Conservation (phyloP, 2,797 vertebrate genomes). For the Phataginus tetradactyla region DNA sequence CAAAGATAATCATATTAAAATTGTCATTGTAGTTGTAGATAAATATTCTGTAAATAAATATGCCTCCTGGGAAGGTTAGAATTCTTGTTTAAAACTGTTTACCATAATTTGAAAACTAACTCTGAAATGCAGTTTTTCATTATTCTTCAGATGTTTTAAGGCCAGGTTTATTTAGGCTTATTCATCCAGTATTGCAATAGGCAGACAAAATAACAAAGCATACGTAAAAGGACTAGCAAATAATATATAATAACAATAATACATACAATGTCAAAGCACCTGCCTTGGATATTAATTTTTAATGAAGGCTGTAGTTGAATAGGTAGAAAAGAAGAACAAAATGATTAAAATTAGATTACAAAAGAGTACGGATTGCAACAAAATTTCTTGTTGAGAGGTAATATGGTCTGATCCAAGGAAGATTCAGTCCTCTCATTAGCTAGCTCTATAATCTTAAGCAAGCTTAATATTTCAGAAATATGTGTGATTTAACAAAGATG, state of each 20-base stretch:
- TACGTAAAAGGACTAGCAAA: neutral
- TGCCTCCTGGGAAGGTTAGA: neutral
- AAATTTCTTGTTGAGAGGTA: neutral
- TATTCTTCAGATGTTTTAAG: neutral
- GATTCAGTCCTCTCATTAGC: neutral
- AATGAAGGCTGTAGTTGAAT: neutral
- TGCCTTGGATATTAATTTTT: neutral
- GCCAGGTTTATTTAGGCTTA: neutral
- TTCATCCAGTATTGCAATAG: neutral
- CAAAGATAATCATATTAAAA: neutral
- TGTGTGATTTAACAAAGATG: neutral
- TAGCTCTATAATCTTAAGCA: neutral
- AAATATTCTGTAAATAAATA: neutral
- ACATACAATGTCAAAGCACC: neutral
- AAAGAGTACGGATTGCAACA: neutral
- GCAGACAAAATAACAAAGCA: neutral
- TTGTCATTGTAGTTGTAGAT: neutral
- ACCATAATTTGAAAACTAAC: conserved; percentile 11
- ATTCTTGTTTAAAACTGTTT: conserved; percentile 23
- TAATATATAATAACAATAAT: neutral
- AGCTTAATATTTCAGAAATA: neutral
- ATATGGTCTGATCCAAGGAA: neutral
- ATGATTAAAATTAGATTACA: neutral
- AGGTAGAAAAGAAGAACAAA: neutral
- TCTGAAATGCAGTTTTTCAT: neutral